Evolutionary conservation across 2,113 vertebrate species (phyloP), one percentile per base, ranked within the genome.

Genomic region (Procavia capensis): DNA sequence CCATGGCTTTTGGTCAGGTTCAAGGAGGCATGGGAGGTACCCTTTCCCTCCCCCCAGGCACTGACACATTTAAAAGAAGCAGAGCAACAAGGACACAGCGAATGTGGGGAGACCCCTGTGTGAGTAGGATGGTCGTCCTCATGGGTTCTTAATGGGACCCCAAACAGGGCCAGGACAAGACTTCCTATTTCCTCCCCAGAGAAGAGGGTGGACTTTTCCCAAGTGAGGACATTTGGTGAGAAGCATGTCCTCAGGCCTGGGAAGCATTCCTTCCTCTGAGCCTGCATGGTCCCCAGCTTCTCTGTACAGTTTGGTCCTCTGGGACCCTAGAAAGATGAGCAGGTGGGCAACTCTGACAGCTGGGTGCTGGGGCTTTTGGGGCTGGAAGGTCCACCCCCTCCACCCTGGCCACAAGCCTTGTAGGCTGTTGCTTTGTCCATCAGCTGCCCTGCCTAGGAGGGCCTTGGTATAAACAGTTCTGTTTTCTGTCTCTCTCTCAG

Each of bases 1-100:
- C 97, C 97, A 98, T 98, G 97, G 97, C 97, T 98, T 98, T 97
- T 96, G 97, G 97, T 98, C 97, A 98, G 97, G 94, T 96, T 97
- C 89, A 74, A 87, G 95, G 96, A 94, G 93, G 59, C 59, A n/a
- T 54, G 76, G 87, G 75, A 80, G 75, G 41, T 78, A 34, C 24
- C 90, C 94, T 94, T 90, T 88, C 91, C 95, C 91, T 83, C 91
- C 96, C 94, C 96, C 97, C 95, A 97, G 97, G 96, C 95, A 97
- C 97, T 97, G 97, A 98, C 97, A 98, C 97, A 96, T 97, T 96
- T 86, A 97, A 94, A 97, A 87, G 93, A 96, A 97, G 97, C 96
- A 95, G 97, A 95, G 97, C 97, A 79, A 97, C 97, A 78, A 92
- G 61, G 91, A 98, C 97, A 96, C 57, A 90, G 93, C 97, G 90